Conservation (phyloP, 30 jellyfish, hydroid and myxozoan species). For the Aurelia sp. region DNA sequence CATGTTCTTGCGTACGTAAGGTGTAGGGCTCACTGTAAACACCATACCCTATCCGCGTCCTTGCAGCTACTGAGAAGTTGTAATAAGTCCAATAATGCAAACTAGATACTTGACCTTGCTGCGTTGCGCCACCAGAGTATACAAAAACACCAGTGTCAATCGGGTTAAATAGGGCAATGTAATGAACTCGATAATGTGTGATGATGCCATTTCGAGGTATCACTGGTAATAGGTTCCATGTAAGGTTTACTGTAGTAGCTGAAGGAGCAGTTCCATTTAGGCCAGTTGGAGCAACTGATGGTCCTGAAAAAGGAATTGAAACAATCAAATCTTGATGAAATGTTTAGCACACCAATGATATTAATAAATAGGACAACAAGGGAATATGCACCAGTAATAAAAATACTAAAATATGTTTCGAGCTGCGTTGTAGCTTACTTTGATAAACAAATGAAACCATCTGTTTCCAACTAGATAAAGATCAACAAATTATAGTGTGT, state of each 20-base stretch:
- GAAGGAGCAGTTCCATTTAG: conserved; percentile 8
- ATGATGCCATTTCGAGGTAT: conserved; percentile 31
- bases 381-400: no score
- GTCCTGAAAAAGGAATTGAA: conserved; percentile 2
- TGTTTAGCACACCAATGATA: no score
- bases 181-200: conserved; percentile 10
- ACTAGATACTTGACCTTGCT: conserved; percentile 5
- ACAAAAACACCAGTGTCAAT: background rate
- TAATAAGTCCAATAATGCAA: conserved; percentile 32
- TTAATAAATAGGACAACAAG: no score
- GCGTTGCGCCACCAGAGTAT: conserved; percentile 14
- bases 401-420: no score
- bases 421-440: no score
- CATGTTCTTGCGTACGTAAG: conserved; percentile 26
- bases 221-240: conserved; percentile 24
- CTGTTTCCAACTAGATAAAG: no score
- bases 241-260: background rate
- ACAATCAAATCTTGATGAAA: background rate
- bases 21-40: conserved; percentile 5
- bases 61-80: conserved; percentile 26
- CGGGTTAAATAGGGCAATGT: background rate
- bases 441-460: no score
- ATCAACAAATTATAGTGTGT: no score
- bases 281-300: conserved; percentile 10
- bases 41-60: conserved; percentile 30